These are phyloP conservation scores for Chiridota heheva DNA, from an alignment of 35 echinoderm and acorn worm genomes.

Conservation along the genomic window DNA sequence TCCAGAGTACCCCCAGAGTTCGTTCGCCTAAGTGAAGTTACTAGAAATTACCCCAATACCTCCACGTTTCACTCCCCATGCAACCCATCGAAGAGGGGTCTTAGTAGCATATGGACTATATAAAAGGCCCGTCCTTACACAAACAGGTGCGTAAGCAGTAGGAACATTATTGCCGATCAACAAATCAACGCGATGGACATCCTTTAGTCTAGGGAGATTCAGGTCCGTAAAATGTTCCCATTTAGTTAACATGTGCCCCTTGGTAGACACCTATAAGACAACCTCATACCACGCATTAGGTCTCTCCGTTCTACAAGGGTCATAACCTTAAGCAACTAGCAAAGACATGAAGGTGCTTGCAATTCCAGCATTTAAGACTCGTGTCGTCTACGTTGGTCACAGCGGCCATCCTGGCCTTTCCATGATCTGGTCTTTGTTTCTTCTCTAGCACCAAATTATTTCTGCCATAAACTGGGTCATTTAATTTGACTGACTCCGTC, in stretches of 20 bases:
- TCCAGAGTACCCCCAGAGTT: not conserved
- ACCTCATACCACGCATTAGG: too few species aligned
- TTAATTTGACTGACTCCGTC: not conserved
- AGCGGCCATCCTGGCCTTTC: constrained; percentile 3
- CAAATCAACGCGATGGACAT: constrained; percentile 22
- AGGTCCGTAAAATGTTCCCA: constrained; percentile 34
- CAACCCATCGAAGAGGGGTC: constrained; percentile 39
- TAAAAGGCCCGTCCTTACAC: constrained; percentile 26
- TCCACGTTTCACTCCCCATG: constrained; percentile 13
- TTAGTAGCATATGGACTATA: constrained; percentile 39
- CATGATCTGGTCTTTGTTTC: not conserved
- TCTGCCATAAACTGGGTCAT: constrained; percentile 35
- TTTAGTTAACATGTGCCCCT: constrained; percentile 35
- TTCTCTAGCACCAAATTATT: constrained; percentile 5
- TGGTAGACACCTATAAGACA: too few species aligned
- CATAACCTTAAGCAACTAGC: too few species aligned
- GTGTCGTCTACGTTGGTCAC: constrained; percentile 11
- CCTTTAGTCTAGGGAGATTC: constrained; percentile 16
- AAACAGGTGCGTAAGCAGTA: constrained; percentile 34
- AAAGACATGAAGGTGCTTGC: constrained; percentile 1
- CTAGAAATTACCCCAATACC: not conserved
- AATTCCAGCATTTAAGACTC: constrained; percentile 13
- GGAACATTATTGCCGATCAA: constrained; percentile 63
- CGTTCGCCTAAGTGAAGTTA: constrained; percentile 13
- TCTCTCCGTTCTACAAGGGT: too few species aligned